A percentile compares a stretch with the other conserved stretches of the same genome.
These are phyloP conservation scores for Leptodactylus fallax DNA, from an alignment of 2,797 vertebrate genomes.

Conservation along the genomic window DNA sequence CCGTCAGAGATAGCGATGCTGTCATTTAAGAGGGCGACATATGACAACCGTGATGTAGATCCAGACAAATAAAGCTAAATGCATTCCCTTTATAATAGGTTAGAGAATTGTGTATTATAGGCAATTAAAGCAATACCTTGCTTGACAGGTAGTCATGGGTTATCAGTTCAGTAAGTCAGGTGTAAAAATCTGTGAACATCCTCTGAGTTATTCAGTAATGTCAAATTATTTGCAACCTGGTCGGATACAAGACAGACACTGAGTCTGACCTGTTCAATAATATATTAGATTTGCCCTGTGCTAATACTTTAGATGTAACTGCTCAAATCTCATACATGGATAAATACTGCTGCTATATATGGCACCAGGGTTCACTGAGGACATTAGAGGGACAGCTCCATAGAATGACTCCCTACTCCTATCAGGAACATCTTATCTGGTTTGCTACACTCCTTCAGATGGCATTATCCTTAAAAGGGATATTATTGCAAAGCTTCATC, in stretches of 20 bases:
- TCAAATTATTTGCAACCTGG: neutral
- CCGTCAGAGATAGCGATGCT: constrained; percentile 29
- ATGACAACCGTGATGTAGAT: constrained; percentile 14
- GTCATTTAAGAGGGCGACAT: constrained; percentile 52
- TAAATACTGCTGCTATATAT: neutral
- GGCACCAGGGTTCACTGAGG: neutral
- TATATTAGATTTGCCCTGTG: neutral
- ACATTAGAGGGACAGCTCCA: neutral
- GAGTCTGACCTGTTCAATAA: neutral
- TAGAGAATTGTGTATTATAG: neutral
- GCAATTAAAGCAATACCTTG: neutral
- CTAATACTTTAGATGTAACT: neutral
- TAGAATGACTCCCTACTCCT: neutral
- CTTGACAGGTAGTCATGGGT: neutral
- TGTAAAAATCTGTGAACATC: neutral
- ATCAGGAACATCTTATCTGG: neutral
- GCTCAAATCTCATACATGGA: neutral
- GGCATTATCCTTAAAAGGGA: neutral
- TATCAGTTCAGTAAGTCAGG: neutral
- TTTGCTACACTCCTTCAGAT: neutral
- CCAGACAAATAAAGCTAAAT: neutral
- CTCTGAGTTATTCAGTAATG: neutral
- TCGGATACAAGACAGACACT: neutral
- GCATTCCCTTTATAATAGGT: neutral
- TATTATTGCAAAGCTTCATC: neutral